Conservation (phyloP, 2,797 vertebrate species). For the Oryzias dopingdopingensis region DNA sequence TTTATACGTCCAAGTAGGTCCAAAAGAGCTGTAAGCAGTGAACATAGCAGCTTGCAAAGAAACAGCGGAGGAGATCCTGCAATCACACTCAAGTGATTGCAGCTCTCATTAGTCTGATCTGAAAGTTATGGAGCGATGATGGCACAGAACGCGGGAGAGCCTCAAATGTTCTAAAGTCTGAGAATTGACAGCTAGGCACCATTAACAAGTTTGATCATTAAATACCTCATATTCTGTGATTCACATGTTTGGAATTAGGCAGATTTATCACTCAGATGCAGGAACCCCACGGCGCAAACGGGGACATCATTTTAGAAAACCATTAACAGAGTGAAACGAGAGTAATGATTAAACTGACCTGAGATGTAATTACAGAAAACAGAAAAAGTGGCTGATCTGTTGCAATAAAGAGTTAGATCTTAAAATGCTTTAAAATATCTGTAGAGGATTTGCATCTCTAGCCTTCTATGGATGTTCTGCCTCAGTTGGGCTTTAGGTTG, state of each 20-base stretch:
- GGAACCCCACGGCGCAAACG: neutral
- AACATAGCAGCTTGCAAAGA: slow-evolving; percentile 4
- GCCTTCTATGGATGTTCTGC: slow-evolving; percentile 20
- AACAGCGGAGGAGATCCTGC: slow-evolving; percentile 28
- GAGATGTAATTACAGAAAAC: slow-evolving; percentile 2
- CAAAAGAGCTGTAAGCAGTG: slow-evolving; percentile 19
- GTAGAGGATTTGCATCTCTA: slow-evolving; percentile 19
- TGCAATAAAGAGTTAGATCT: slow-evolving; percentile 21
- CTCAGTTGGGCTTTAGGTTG: slow-evolving; percentile 13
- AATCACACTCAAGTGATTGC: slow-evolving; percentile 29
- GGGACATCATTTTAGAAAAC: neutral
- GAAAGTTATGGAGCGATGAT: neutral
- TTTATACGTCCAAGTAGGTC: slow-evolving; percentile 13
- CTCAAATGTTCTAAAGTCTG: slow-evolving; percentile 30
- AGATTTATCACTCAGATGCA: neutral
- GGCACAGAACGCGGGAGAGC: slow-evolving; percentile 4
- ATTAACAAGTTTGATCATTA: neutral
- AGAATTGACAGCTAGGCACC: slow-evolving; percentile 42
- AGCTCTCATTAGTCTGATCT: slow-evolving; percentile 5
- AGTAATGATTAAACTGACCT: slow-evolving; percentile 8
- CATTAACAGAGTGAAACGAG: neutral
- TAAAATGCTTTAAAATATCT: slow-evolving; percentile 25
- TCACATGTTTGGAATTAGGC: neutral
- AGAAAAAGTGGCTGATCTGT: slow-evolving; percentile 15
- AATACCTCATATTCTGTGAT: neutral